Conservation (phyloP, 2,888 invertebrate species). For the Cryptocephalus primarius region DNA sequence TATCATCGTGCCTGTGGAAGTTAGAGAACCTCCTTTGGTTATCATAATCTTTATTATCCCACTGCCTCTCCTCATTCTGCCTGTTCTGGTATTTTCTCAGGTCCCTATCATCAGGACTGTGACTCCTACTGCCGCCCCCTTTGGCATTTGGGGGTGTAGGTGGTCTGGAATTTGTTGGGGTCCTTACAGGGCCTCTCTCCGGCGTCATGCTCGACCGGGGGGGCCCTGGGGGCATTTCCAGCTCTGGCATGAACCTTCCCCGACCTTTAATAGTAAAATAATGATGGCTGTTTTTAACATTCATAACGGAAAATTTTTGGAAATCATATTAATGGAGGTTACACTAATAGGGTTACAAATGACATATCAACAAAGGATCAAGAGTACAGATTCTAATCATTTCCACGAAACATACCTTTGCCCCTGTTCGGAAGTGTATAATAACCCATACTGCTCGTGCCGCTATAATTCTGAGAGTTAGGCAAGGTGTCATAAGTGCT, state of each 20-base stretch:
- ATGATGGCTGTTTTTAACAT: background rate
- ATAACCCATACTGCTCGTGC: conserved; percentile 10
- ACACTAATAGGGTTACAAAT: no score
- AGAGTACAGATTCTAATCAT: no score
- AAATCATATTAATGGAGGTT: no score
- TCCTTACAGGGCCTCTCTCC: conserved; percentile 30
- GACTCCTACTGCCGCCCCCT: conserved; percentile 3
- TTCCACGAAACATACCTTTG: conserved; percentile 7
- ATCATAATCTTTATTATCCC: conserved; percentile 1
- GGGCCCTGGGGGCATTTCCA: conserved; percentile 15
- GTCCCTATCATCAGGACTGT: conserved; percentile 2
- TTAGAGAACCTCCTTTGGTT: no score
- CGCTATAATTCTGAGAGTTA: conserved; percentile 6
- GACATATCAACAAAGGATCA: no score
- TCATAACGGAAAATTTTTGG: no score
- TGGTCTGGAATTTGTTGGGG: conserved; percentile 31
- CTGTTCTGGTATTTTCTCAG: conserved; percentile 6
- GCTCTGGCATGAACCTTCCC: conserved; percentile 41
- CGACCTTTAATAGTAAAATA: conserved; percentile 26
- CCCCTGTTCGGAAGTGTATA: background rate
- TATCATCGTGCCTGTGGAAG: conserved; percentile 1
- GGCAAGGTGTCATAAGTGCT: conserved; percentile 13
- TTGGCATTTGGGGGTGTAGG: conserved; percentile 23
- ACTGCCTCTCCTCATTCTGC: conserved; percentile 4
- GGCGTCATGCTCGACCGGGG: conserved; percentile 36